Evolutionary conservation across 2,888 invertebrate species (phyloP), one percentile per base, ranked within the genome.

Genomic region (Margaritifera margaritifera): DNA sequence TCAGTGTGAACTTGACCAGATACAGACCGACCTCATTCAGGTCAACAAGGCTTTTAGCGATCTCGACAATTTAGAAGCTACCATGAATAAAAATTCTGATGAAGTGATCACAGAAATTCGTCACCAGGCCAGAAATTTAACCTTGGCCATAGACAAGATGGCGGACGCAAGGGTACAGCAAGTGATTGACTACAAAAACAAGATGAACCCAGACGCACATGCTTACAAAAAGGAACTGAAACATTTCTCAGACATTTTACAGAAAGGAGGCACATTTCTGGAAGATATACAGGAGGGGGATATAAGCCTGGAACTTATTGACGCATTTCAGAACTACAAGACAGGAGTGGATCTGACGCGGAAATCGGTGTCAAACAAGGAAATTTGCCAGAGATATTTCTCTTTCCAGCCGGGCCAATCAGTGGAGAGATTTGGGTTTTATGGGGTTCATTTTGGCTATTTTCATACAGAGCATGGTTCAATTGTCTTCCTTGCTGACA

Each of bases 281-380:
- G 78, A 77, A 53, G 84, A 84, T 31, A 71, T 85, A 1, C 83
- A 84, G 56, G 81, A 84, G 51, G 83, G 80, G 53, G 85, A 85
- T 58, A 80, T 85, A 65, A 82, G 84, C 68, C 69, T 85, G 56
- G 85, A 85, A 71, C 74, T 83, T 25, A 31, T 84, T 11, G 78
- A 82, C 27, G 75, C 81, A 55, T 81, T 74, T 27, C 69, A 72
- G 20, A 79, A 75, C 27, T 81, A 77, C 67, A 72, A 71, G 61
- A 72, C 73, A 24, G 64, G 74, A 1, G 54, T 77, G 6, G 69
- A 74, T 25, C 58, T 69, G 22, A 58, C 76, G 15, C 71, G 71
- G 59, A 77, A 70, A 50, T 64, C 71, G 2, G 68, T 75, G n/a
- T 59, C 58, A 22, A 78, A 80, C 63, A 76, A 71, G 61, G 31